These are phyloP conservation scores for human DNA, from an alignment of 2,113 vertebrate species.

Conservation along the genomic window DNA sequence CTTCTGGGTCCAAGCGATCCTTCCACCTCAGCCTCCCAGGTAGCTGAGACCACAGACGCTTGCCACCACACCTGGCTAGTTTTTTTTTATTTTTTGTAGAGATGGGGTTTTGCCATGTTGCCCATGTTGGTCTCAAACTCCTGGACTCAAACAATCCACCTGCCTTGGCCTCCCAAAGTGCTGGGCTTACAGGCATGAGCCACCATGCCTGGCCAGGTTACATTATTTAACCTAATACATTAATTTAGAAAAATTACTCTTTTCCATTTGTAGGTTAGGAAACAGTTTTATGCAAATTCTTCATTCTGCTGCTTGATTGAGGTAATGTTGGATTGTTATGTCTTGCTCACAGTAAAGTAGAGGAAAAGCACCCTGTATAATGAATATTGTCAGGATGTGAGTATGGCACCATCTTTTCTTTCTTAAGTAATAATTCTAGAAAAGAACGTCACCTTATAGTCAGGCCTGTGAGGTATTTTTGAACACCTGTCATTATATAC, in stretches of 20 bases:
- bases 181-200: neutral
- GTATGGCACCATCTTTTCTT: neutral
- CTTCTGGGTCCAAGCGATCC: neutral
- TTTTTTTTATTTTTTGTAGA: neutral
- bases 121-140: neutral
- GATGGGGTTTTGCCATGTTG: neutral
- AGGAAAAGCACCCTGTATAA: neutral
- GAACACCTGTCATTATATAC: neutral
- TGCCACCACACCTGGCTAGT: neutral
- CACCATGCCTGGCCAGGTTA: neutral
- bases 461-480: neutral
- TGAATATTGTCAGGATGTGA: neutral
- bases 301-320: neutral
- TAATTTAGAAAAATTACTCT: neutral
- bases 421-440: neutral
- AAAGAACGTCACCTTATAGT: neutral
- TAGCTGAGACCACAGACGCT: neutral
- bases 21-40: neutral
- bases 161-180: neutral
- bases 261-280: neutral
- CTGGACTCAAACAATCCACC: neutral
- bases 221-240: neutral
- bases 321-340: neutral
- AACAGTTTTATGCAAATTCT: slow-evolving; percentile 5
- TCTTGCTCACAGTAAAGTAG: neutral